Base-by-base conservation (phyloP, 2,888 invertebrate species). In the Poecilus cupreus region DNA sequence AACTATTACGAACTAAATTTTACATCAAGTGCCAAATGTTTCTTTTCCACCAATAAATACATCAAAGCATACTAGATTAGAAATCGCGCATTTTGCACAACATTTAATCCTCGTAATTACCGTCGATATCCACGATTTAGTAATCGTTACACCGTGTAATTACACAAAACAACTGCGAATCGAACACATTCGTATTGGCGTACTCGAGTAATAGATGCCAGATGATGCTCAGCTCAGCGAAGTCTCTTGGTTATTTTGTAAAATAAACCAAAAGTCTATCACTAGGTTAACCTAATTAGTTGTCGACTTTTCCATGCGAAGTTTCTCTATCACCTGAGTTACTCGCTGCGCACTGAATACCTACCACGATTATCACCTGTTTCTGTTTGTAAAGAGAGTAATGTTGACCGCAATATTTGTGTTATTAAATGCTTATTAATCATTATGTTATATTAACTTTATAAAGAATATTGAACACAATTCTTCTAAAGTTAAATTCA, bases 81-180 rank as follows among this genome's bases (percentile, higher is more conserved):
- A 68, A 68, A 68, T 68, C 37, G 64, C 64, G 32, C 20, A 51
- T 51, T 68, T 68, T 68, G 37, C 37, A 68, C 37, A 68, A 37
- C 32, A 18, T 26, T 22, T 32, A 32, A 68, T 37, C 6, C 37
- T 16, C 16, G 64, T 68, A 68, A 68, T 68, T 68, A 68, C 20
- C 64, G 64, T 32, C 37, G 37, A 68, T 68, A 68, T 37, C 64
- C 64, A 68, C 39, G 16, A 32, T 68, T 68, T 68, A 68, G 64
- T 68, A 68, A 68, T 68, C 64, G 16, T 68, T 32, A 68, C 60
- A 60, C 26, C 60, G 60, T 60, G 60, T 60, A 60, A 60, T 26
- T n/a, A 60, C 60, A 60, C 24, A 51, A 60, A 60, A 60, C 60
- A 60, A 60, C 24, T 37, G 37, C 64, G 26, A 60, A 60, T 60